Percentiles rank a stretch among this genome's conserved stretches.
Conservation (phyloP, 2,888 invertebrate genomes). For the Rhimphoctona megacephalus region DNA sequence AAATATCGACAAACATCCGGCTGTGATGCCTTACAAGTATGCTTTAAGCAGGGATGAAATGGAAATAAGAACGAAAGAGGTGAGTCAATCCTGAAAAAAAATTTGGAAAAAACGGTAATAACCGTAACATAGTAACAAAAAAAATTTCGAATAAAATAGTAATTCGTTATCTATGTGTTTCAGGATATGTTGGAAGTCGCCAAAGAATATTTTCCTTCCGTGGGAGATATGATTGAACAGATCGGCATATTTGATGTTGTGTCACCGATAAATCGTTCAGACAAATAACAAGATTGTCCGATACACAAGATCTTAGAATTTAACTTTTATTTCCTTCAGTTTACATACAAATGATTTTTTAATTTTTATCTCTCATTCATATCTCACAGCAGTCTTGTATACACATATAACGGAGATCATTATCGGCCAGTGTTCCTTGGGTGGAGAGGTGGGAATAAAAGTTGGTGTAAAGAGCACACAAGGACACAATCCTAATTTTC, state of each 20-base stretch:
- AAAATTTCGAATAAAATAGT: neutral
- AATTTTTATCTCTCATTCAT: conserved; percentile 70
- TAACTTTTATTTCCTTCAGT: conserved; percentile 75
- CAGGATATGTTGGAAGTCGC: conserved; percentile 72
- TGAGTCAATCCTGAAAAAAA: conserved; percentile 28
- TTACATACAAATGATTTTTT: conserved; percentile 76
- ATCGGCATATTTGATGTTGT: conserved; percentile 28
- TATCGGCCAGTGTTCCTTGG: conserved; percentile 61
- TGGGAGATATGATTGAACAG: conserved; percentile 71
- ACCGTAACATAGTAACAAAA: neutral
- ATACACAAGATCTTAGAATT: conserved; percentile 61
- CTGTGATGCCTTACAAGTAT: conserved; percentile 76
- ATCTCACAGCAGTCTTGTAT: conserved; percentile 79
- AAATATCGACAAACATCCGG: conserved; percentile 78
- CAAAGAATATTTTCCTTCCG: conserved; percentile 71
- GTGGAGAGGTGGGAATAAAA: neutral
- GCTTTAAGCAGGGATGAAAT: conserved; percentile 72
- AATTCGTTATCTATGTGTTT: conserved; percentile 30
- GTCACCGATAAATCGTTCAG: neutral
- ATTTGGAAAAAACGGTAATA: neutral
- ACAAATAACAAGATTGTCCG: neutral
- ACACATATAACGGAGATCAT: conserved; percentile 71
- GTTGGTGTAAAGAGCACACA: neutral
- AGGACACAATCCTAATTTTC: neutral
- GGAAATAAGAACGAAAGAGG: conserved; percentile 73